These are phyloP conservation scores for Entosphenus tridentatus DNA, from an alignment of 2,113 vertebrate species.

Conservation along the genomic window DNA sequence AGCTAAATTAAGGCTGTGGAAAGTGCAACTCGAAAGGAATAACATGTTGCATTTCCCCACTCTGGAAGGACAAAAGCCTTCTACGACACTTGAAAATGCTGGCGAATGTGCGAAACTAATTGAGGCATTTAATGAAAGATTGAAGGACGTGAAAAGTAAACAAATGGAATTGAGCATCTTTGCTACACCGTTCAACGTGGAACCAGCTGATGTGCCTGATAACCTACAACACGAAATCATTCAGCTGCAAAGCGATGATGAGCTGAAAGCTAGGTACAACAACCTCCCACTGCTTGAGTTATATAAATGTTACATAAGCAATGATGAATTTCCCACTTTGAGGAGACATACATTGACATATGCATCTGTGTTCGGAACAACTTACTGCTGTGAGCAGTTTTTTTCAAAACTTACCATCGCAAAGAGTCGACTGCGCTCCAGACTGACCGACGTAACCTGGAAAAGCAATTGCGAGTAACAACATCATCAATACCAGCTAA, in stretches of 20 bases:
- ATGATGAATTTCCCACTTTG: conserved; percentile 16
- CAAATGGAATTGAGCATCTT: conserved; percentile 15
- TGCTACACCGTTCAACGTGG: conserved; percentile 15
- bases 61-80: conserved; percentile 12
- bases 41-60: conserved; percentile 4
- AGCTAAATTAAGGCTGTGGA: conserved; percentile 4
- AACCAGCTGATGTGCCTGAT: conserved; percentile 16
- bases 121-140: conserved; percentile 13
- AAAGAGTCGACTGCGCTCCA: conserved; percentile 12
- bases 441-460: conserved; percentile 14
- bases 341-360: conserved; percentile 18
- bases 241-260: conserved; percentile 18
- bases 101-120: conserved; percentile 13
- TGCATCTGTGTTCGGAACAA: conserved; percentile 17
- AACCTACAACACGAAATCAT: conserved; percentile 16
- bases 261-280: conserved; percentile 16
- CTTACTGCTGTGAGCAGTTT: conserved; percentile 15
- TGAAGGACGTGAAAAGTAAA: conserved; percentile 16
- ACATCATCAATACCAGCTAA: conserved; percentile 12
- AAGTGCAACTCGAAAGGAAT: conserved; percentile 4
- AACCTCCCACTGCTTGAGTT: conserved; percentile 17
- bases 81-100: conserved; percentile 12
- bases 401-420: conserved; percentile 15
- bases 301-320: conserved; percentile 12
- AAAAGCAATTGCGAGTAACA: conserved; percentile 13